phyloP scores from a whole-genome alignment of 53 echinoderm and acorn worm genomes.

The Paelopatides confundens region DNA sequence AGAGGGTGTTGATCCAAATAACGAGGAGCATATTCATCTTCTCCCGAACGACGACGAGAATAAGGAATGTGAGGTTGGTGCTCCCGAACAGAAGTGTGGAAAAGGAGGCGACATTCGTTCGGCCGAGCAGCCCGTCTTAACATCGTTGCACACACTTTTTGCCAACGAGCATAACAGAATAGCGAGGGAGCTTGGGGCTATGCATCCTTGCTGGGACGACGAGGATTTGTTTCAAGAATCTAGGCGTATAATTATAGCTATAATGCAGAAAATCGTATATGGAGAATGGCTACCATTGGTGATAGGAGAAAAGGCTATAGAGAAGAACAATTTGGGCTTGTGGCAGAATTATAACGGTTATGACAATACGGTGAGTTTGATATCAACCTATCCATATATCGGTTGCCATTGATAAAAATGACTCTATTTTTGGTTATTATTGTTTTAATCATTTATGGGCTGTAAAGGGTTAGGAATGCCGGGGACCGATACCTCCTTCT shows the following conservation, averaged over 20 bases:
- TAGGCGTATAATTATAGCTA: slow-evolving; percentile 62
- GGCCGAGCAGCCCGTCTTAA: slow-evolving; percentile 78
- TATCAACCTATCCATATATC: too few species aligned
- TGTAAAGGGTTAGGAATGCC: too few species aligned
- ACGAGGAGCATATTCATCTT: slow-evolving; percentile 44
- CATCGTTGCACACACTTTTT: slow-evolving; percentile 77
- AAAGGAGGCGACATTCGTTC: slow-evolving; percentile 82
- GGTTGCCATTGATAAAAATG: too few species aligned
- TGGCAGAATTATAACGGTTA: slow-evolving; percentile 48
- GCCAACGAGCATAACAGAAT: slow-evolving; percentile 69
- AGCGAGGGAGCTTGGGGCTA: slow-evolving; percentile 47
- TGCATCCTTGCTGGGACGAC: slow-evolving; percentile 70
- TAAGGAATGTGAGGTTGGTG: slow-evolving; percentile 15
- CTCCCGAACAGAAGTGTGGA: slow-evolving; percentile 56
- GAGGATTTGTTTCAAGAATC: slow-evolving; percentile 76
- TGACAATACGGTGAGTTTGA: not conserved
- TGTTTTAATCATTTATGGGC: too few species aligned
- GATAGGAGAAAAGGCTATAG: slow-evolving; percentile 59
- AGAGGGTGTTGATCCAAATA: slow-evolving; percentile 41
- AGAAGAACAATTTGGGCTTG: slow-evolving; percentile 31
- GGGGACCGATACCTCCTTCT: too few species aligned
- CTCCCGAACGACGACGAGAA: slow-evolving; percentile 56
- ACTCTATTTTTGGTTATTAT: too few species aligned
- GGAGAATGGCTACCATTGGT: slow-evolving; percentile 84
- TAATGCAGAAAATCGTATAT: slow-evolving; percentile 83